Conservation (phyloP, 2,888 invertebrate species). For the Nowickia ferox region DNA sequence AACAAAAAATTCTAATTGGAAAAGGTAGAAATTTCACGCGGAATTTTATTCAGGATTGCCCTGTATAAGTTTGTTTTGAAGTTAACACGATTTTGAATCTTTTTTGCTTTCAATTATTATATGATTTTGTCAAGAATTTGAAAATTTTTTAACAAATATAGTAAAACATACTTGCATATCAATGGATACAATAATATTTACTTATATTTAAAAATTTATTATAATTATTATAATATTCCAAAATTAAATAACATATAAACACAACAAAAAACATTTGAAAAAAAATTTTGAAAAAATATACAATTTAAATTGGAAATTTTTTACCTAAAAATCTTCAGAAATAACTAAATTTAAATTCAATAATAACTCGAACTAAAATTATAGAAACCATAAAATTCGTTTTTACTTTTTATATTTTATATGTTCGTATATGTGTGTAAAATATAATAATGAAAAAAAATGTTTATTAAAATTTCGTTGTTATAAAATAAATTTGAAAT, state of each 20-base stretch:
- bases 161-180: constrained; percentile 74
- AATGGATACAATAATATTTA: constrained; percentile 75
- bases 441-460: constrained; percentile 42
- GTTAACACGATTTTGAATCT: too few relatives aligned
- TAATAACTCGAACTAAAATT: constrained; percentile 47
- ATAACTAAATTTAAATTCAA: constrained; percentile 49
- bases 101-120: too few relatives aligned
- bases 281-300: constrained; percentile 36
- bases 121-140: too few relatives aligned
- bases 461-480: constrained; percentile 54
- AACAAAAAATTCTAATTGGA: too few relatives aligned
- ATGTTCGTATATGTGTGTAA: constrained; percentile 63
- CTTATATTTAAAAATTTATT: constrained; percentile 67
- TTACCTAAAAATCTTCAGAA: constrained; percentile 32
- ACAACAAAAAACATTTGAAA: constrained; percentile 54
- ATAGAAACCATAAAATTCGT: constrained; percentile 30
- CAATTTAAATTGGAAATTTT: constrained; percentile 56
- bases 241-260: constrained; percentile 60
- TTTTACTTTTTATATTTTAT: constrained; percentile 64
- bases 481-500: constrained; percentile 60
- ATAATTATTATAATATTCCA: constrained; percentile 57
- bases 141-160: constrained; percentile 57
- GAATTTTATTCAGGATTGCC: too few relatives aligned
- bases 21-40: too few relatives aligned
- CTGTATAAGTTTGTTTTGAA: too few relatives aligned